A percentile compares a stretch with the other conserved stretches of the same genome.
These are phyloP conservation scores for Gulo gulo DNA, from an alignment of 2,113 vertebrate species.

Conservation along the genomic window DNA sequence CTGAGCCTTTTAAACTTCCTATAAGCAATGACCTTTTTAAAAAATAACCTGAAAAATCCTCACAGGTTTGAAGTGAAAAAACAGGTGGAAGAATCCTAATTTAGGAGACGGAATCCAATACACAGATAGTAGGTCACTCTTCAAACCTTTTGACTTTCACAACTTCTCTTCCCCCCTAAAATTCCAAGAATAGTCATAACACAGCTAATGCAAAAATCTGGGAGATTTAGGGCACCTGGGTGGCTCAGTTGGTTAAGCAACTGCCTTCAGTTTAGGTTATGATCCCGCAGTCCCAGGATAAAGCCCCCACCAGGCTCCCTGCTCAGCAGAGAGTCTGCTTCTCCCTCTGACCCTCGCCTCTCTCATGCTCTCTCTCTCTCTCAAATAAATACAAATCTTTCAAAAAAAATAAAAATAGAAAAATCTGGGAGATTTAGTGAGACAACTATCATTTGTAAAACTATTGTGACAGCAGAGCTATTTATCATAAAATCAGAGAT, in stretches of 20 bases:
- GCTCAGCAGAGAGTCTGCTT: too few relatives aligned
- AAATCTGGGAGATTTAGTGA: neutral
- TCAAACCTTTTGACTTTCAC: neutral
- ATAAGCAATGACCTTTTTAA: neutral
- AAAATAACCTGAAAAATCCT: neutral
- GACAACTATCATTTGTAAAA: neutral
- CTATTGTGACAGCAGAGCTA: neutral
- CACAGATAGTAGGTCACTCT: neutral
- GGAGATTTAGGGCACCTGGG: neutral
- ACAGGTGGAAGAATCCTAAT: neutral
- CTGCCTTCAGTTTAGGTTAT: neutral
- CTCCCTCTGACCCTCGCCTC: too few relatives aligned
- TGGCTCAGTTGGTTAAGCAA: neutral
- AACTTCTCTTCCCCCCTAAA: neutral
- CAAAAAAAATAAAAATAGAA: too few relatives aligned
- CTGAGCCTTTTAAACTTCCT: neutral
- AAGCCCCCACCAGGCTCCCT: too few relatives aligned
- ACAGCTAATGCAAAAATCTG: neutral
- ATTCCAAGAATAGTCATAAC: constrained; percentile 20
- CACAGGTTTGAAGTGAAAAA: neutral
- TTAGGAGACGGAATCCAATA: neutral
- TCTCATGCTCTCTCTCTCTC: too few relatives aligned
- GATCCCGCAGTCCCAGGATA: too few relatives aligned
- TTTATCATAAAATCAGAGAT: constrained; percentile 21
- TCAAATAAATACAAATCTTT: too few relatives aligned